phyloP scores from a whole-genome alignment of 2,888 invertebrate genomes.

The Sinodicranocentrus sp. region DNA sequence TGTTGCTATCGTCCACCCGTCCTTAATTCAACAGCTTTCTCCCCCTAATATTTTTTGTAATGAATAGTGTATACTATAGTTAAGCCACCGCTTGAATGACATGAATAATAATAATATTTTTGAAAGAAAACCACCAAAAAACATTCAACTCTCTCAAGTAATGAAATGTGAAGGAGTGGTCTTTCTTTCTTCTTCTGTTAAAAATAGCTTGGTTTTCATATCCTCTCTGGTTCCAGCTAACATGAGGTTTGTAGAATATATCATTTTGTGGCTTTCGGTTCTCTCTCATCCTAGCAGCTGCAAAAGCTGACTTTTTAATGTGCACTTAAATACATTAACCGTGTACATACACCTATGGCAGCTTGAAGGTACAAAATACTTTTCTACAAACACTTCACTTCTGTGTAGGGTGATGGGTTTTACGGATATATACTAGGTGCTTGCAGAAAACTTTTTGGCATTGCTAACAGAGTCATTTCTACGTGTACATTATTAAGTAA shows the following conservation, averaged over 20 bases:
- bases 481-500: conserved; percentile 15
- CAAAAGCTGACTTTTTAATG: conserved; percentile 14
- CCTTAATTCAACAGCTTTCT: conserved; percentile 25
- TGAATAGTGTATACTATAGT: conserved; percentile 7
- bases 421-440: no score
- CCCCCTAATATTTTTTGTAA: conserved; percentile 35
- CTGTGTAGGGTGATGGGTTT: no score
- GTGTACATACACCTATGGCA: background rate
- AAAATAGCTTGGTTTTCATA: background rate
- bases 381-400: no score
- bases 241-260: background rate
- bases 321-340: conserved; percentile 15
- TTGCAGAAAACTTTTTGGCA: conserved; percentile 3
- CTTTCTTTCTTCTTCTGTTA: background rate
- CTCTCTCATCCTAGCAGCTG: conserved; percentile 3
- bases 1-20: background rate
- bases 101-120: conserved; percentile 39
- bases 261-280: conserved; percentile 1
- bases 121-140: conserved; percentile 21
- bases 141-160: conserved; percentile 24
- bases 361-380: no score
- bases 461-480: background rate
- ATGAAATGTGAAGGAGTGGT: conserved; percentile 27
- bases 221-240: background rate
- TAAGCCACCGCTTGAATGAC: conserved; percentile 27